A percentile compares a stretch with the other conserved stretches of the same genome.
Evolutionary conservation across 2,113 vertebrate genomes (phyloP).

Genomic region (Chionis minor): DNA sequence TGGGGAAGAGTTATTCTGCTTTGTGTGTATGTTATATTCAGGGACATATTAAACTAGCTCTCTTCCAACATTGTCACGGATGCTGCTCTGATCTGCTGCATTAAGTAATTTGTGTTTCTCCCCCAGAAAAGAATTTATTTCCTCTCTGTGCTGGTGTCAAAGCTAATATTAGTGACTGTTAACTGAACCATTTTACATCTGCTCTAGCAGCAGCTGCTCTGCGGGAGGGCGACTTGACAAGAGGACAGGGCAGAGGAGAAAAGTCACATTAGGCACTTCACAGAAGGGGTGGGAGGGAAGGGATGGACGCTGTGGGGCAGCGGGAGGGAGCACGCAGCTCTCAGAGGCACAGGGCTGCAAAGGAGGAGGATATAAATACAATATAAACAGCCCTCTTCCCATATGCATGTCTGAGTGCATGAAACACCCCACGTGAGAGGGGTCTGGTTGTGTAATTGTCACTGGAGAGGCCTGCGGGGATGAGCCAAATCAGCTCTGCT

Average conservation of each 20-base stretch:
- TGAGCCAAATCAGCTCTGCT: background rate
- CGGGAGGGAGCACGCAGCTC: rapidly evolving
- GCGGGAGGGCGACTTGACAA: conserved; percentile 25
- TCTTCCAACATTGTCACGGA: background rate
- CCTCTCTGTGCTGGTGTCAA: conserved; percentile 21
- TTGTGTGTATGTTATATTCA: background rate
- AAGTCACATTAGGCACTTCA: background rate
- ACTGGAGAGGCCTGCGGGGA: background rate
- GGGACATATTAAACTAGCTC: background rate
- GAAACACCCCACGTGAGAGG: background rate
- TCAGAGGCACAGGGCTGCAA: background rate
- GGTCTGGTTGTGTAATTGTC: background rate
- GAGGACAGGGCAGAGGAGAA: conserved; percentile 32
- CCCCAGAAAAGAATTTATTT: conserved; percentile 54
- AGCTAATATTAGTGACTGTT: conserved; percentile 5
- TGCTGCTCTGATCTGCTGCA: conserved; percentile 26
- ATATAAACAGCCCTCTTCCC: background rate
- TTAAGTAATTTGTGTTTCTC: conserved; percentile 48
- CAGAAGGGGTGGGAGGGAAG: background rate
- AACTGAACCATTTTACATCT: conserved; percentile 49
- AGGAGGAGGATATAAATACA: background rate
- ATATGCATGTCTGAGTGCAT: background rate
- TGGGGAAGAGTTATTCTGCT: background rate
- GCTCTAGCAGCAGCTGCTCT: conserved; percentile 23
- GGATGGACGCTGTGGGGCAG: background rate